phyloP scores from a whole-genome alignment of 2,797 vertebrate genomes.

The Enteromius fasciolatus region DNA sequence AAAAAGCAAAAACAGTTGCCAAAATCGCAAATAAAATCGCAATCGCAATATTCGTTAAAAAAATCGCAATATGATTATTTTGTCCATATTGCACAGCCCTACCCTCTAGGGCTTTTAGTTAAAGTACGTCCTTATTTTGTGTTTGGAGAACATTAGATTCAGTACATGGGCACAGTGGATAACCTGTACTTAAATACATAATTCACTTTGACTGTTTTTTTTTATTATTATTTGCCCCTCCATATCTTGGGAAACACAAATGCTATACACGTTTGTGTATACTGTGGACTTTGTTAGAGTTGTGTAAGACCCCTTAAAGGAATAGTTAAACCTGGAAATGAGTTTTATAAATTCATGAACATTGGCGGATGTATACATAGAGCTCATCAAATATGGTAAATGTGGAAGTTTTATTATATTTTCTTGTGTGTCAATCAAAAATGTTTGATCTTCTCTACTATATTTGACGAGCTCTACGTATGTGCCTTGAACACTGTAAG shows the following conservation, averaged over 20 bases:
- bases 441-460: not conserved
- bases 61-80: too few species aligned
- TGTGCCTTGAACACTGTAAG: not conserved
- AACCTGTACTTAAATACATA: conserved; percentile 1
- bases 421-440: not conserved
- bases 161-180: not conserved
- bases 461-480: not conserved
- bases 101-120: not conserved
- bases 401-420: not conserved
- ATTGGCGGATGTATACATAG: not conserved
- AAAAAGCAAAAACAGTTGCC: too few species aligned
- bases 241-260: conserved; percentile 3
- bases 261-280: not conserved
- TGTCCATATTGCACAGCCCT: too few species aligned
- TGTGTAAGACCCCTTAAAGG: not conserved
- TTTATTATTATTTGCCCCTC: too few species aligned
- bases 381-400: not conserved
- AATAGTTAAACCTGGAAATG: not conserved
- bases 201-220: not conserved
- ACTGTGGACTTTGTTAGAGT: not conserved
- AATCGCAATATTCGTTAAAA: too few species aligned
- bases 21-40: too few species aligned
- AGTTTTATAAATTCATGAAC: not conserved
- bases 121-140: not conserved
- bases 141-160: not conserved